Evolutionary conservation across 2,888 invertebrate genomes (phyloP).

Genomic region (Drosophila aldrichi): DNA sequence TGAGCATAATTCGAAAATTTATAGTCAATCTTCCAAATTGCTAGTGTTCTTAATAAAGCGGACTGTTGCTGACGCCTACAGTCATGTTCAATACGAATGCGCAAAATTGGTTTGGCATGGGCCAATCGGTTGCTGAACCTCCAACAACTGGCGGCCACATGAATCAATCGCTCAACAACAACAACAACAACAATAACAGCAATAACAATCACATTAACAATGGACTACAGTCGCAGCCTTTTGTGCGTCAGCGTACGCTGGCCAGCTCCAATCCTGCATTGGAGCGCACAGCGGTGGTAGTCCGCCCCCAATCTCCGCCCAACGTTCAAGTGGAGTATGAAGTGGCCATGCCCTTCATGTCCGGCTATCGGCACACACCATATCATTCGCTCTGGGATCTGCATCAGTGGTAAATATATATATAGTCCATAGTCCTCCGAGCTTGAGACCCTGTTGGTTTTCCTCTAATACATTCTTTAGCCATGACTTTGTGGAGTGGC

Average conservation of each 20-base stretch:
- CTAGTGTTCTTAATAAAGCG: constrained; percentile 38
- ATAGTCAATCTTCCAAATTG: constrained; percentile 45
- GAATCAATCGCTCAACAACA: constrained; percentile 56
- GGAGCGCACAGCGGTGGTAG: constrained; percentile 63
- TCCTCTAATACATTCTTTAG: neutral
- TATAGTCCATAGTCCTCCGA: too few species aligned
- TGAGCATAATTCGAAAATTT: constrained; percentile 19
- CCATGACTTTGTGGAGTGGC: neutral
- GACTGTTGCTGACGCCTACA: constrained; percentile 10
- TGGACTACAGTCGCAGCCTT: constrained; percentile 54
- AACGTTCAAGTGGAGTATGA: constrained; percentile 85
- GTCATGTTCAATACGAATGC: constrained; percentile 83
- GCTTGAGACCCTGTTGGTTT: neutral
- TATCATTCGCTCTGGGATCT: constrained; percentile 85
- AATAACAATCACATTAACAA: constrained; percentile 4
- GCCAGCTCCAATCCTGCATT: constrained; percentile 84
- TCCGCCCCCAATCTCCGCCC: constrained; percentile 70
- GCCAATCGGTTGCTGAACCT: constrained; percentile 50
- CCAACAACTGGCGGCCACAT: constrained; percentile 39
- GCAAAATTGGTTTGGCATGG: constrained; percentile 83
- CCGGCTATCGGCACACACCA: constrained; percentile 85
- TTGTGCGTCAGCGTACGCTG: constrained; percentile 81
- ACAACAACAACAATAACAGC: constrained; percentile 44
- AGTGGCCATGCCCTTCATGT: constrained; percentile 84
- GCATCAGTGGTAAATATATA: constrained; percentile 84